phyloP scores from a whole-genome alignment of 2,888 invertebrate genomes.

The Bombylius major region DNA sequence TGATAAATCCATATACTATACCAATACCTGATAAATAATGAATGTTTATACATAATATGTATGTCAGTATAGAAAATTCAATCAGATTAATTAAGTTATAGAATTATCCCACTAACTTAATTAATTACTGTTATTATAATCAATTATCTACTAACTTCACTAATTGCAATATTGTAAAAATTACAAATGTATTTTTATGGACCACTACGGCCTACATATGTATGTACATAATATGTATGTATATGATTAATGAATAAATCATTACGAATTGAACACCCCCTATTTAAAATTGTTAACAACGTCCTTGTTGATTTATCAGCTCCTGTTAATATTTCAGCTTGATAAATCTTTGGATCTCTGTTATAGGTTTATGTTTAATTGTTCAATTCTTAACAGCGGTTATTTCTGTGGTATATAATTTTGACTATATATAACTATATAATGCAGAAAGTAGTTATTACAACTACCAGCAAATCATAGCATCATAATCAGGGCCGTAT shows the following conservation, averaged over 20 bases:
- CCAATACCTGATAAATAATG: constrained; percentile 33
- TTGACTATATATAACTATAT: no score
- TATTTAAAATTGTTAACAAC: constrained; percentile 46
- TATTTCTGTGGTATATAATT: no score
- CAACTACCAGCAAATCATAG: no score
- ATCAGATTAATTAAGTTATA: constrained; percentile 42
- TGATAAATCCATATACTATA: constrained; percentile 23
- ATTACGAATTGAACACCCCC: constrained; percentile 37
- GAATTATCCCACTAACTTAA: constrained; percentile 40
- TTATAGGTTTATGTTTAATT: constrained; percentile 48
- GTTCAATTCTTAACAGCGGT: constrained; percentile 56
- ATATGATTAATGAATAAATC: constrained; percentile 41
- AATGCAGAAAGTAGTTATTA: no score
- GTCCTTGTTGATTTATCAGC: constrained; percentile 47
- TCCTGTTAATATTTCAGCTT: constrained; percentile 46
- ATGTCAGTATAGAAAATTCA: constrained; percentile 38
- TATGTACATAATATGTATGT: no score
- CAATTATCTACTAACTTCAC: constrained; percentile 46
- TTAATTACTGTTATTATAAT: constrained; percentile 42
- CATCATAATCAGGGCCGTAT: no score
- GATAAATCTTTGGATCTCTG: constrained; percentile 59
- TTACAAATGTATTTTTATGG: constrained; percentile 44
- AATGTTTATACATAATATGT: constrained; percentile 27
- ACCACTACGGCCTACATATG: constrained; percentile 41
- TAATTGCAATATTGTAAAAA: constrained; percentile 45